These are phyloP conservation scores for Myoxocephalus aenaeus DNA, from an alignment of 2,797 vertebrate species.

Conservation along the genomic window DNA sequence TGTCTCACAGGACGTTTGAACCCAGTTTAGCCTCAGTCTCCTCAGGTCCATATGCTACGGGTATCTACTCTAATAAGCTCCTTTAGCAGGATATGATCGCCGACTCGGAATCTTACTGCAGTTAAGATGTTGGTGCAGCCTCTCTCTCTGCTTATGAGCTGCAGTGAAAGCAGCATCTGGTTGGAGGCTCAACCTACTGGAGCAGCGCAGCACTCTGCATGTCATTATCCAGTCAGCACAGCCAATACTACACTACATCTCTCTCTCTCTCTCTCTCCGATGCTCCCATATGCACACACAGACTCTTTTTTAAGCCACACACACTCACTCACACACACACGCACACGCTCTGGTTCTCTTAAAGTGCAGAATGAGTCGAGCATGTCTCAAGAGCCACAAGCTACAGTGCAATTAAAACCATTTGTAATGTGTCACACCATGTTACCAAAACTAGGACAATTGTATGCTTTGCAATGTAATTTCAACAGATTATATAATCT, in stretches of 20 bases:
- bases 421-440: conserved; percentile 78
- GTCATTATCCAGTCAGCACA: conserved; percentile 88
- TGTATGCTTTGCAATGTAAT: conserved; percentile 74
- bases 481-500: conserved; percentile 75
- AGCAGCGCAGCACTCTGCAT: conserved; percentile 73
- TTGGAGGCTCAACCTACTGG: conserved; percentile 74
- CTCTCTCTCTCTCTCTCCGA: conserved; percentile 49
- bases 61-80: conserved; percentile 58
- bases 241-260: conserved; percentile 66
- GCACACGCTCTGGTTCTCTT: conserved; percentile 25
- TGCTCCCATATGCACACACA: conserved; percentile 52
- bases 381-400: conserved; percentile 72
- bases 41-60: conserved; percentile 43
- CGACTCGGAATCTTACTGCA: conserved; percentile 71
- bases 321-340: not conserved
- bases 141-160: conserved; percentile 64
- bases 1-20: conserved; percentile 42
- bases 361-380: conserved; percentile 57
- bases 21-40: conserved; percentile 30
- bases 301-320: conserved; percentile 37
- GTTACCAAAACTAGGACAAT: conserved; percentile 76
- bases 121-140: conserved; percentile 55
- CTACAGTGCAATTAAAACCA: conserved; percentile 78
- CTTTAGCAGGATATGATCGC: conserved; percentile 58
- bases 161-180: conserved; percentile 83